phyloP scores from a whole-genome alignment of 2,113 vertebrate species.

The Lichenostomus cassidix region DNA sequence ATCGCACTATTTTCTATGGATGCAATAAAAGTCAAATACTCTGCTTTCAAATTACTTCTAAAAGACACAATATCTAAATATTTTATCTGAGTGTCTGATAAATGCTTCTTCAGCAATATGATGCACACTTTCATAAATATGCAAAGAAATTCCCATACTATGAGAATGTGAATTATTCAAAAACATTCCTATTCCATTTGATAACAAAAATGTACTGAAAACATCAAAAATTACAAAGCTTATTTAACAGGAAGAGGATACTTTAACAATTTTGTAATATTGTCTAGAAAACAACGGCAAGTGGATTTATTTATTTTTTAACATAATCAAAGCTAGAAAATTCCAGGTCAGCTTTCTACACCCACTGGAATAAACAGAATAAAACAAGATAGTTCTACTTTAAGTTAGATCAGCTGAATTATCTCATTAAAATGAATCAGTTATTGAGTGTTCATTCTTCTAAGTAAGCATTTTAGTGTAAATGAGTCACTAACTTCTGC shows the following conservation, averaged over 20 bases:
- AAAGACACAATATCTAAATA: neutral
- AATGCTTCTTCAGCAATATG: neutral
- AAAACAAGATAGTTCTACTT: neutral
- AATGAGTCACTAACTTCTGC: neutral
- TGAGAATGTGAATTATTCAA: neutral
- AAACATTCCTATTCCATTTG: neutral
- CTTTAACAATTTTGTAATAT: neutral
- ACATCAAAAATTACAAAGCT: neutral
- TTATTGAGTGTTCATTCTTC: neutral
- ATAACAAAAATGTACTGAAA: neutral
- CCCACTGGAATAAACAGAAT: neutral
- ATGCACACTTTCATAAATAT: neutral
- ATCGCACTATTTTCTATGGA: neutral
- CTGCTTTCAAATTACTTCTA: neutral
- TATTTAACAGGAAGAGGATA: neutral
- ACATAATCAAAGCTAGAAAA: neutral
- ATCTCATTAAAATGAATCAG: neutral
- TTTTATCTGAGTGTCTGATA: neutral
- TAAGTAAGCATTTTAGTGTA: neutral
- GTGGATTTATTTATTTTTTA: neutral
- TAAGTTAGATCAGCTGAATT: neutral
- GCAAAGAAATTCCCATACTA: neutral
- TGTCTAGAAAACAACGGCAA: neutral
- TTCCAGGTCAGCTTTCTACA: neutral
- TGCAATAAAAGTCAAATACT: neutral